These are phyloP conservation scores for Dipodomys stephensi DNA, from an alignment of 2,113 vertebrate species.

Conservation along the genomic window DNA sequence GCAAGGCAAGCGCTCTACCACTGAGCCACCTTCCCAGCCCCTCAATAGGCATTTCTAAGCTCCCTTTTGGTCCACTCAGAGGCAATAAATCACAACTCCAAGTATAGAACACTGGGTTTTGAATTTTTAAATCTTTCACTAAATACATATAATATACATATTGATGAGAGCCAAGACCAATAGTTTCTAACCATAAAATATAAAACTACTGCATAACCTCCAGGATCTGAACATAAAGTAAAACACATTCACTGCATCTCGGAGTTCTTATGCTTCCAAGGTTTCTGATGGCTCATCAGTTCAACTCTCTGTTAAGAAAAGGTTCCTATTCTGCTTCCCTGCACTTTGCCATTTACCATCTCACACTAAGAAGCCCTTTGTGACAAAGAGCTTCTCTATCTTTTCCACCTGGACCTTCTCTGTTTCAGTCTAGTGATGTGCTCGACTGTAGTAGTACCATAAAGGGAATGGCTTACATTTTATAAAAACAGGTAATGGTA, in stretches of 20 bases:
- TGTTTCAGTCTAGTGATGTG: too few relatives aligned
- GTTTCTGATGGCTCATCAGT: neutral
- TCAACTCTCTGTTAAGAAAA: neutral
- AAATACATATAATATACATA: neutral
- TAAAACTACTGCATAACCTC: too few relatives aligned
- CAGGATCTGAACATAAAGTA: neutral
- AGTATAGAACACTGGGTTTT: fast-evolving
- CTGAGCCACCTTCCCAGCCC: too few relatives aligned
- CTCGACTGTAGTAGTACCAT: fast-evolving
- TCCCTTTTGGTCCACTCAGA: neutral
- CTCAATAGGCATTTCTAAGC: neutral
- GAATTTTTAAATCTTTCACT: neutral
- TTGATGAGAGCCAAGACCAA: neutral
- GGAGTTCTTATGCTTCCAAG: neutral
- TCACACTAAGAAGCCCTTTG: too few relatives aligned
- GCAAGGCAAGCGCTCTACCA: too few relatives aligned
- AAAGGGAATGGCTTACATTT: neutral
- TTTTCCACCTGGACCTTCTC: too few relatives aligned
- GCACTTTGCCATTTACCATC: neutral
- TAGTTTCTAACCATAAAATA: neutral
- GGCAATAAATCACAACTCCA: neutral
- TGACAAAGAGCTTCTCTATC: too few relatives aligned
- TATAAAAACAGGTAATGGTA: too few relatives aligned
- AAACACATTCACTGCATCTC: neutral
- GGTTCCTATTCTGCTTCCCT: fast-evolving